These are phyloP conservation scores for Rutpela maculata DNA, from an alignment of 2,888 invertebrate genomes.

Conservation along the genomic window DNA sequence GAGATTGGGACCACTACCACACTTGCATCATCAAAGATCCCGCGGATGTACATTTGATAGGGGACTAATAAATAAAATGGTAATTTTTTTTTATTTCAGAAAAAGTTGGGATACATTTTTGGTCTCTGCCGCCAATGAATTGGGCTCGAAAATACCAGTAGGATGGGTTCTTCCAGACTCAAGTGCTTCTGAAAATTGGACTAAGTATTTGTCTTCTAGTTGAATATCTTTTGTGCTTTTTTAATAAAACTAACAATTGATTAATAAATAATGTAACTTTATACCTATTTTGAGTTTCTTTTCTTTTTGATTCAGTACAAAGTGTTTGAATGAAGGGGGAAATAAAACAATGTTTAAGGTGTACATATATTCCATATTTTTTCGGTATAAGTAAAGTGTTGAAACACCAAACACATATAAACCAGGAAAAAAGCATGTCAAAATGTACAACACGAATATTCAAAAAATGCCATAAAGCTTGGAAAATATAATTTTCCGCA, in stretches of 20 bases:
- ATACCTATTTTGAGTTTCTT: background rate
- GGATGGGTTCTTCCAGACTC: conserved; percentile 83
- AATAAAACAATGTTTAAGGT: conserved; percentile 11
- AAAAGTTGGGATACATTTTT: conserved; percentile 77
- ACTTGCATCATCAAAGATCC: too few relatives aligned
- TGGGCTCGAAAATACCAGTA: conserved; percentile 80
- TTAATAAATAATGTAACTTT: background rate
- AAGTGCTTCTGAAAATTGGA: conserved; percentile 65
- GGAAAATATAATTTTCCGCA: background rate
- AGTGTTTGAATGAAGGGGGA: background rate
- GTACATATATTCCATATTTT: conserved; percentile 2
- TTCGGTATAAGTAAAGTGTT: background rate
- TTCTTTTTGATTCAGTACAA: too few relatives aligned
- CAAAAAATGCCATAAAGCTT: background rate
- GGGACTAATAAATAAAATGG: too few relatives aligned
- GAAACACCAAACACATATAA: background rate
- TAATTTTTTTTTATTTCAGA: conserved; percentile 54
- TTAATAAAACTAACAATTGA: conserved; percentile 4
- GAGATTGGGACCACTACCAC: too few relatives aligned
- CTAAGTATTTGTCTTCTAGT: conserved; percentile 62
- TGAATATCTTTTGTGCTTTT: conserved; percentile 36
- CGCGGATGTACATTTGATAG: too few relatives aligned
- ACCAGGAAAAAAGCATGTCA: background rate
- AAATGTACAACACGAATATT: background rate
- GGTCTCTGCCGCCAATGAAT: conserved; percentile 71